Conservation (phyloP, 2,797 vertebrate species). For the Pogoniulus pusillus region DNA sequence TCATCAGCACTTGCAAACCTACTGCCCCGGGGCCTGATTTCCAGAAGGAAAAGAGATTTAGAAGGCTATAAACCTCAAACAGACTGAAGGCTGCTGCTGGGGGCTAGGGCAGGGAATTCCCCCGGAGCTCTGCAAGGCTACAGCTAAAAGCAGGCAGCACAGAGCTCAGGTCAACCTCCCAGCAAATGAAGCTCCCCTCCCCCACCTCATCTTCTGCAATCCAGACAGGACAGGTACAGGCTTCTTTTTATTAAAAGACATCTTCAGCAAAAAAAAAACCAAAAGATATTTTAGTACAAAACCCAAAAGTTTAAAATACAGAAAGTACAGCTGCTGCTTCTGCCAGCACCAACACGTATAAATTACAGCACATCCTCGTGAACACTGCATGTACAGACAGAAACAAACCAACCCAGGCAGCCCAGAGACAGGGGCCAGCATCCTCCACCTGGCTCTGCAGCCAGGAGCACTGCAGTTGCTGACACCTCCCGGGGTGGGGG, state of each 20-base stretch:
- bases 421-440: neutral
- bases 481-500: conserved; percentile 63
- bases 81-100: neutral
- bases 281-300: conserved; percentile 55
- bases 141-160: neutral
- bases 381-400: conserved; percentile 59
- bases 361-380: conserved; percentile 57
- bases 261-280: conserved; percentile 58
- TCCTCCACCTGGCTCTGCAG: conserved; percentile 57
- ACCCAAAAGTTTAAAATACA: conserved; percentile 53
- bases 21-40: neutral
- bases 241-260: conserved; percentile 66
- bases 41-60: neutral
- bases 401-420: conserved; percentile 23
- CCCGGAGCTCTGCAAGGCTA: rapidly evolving
- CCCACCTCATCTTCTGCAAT: neutral
- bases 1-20: neutral
- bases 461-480: conserved; percentile 69
- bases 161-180: neutral
- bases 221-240: neutral
- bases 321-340: neutral
- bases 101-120: neutral
- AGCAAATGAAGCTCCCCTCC: neutral
- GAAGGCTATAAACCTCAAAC: neutral
- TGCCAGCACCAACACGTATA: conserved; percentile 41